Evolutionary conservation across 2,797 vertebrate genomes (phyloP), one percentile per base, ranked within the genome.

Genomic region (Arremon brunneinucha): DNA sequence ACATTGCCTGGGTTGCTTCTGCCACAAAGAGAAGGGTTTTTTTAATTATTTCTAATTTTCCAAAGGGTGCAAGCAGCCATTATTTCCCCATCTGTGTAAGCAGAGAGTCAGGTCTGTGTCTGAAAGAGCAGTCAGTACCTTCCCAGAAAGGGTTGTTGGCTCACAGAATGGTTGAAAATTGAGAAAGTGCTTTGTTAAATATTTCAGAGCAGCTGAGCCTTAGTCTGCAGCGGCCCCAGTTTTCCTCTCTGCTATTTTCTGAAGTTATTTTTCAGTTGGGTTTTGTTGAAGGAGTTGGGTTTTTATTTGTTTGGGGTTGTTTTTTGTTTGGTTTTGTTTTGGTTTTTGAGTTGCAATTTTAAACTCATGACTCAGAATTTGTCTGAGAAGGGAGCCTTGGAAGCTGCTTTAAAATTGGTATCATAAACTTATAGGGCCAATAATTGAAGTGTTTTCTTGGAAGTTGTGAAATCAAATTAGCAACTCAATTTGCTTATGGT

Each of bases 391-490:
- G 15, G 17, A 53, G 12, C 28, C 10, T 62, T 59, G 35, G 37
- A 89, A 81, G 39, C 26, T 32, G 12, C 60, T 87, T 69, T 62
- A 62, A 83, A 85, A 81, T 78, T 41, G 28, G 3, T 83, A 41
- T 72, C 2, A 3, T 28, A 77, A 75, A 78, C 21, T 32, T 78
- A 6, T 21, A 63, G 35, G 21, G 24, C 50, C 10, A 75, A 9
- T 83, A 90, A 81, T 30, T 88, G 69, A 75, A 82, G n/a, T 46
- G 34, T 32, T 72, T 86, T 81, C 62, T 78, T 81, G n/a, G 37
- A 87, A 94, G 35, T 7, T 50, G 32, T 50, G 47, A 86, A 94
- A 90, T 79, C 62, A 88, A 93, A 93, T 92, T 91, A 96, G 16
- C 35, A 60, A 75, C 47, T n/a, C 83, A 72, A 78, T 96, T 87